phyloP scores from a whole-genome alignment of 30 jellyfish, hydroid and myxozoan species.

The Chrysaora quinquecirrha region DNA sequence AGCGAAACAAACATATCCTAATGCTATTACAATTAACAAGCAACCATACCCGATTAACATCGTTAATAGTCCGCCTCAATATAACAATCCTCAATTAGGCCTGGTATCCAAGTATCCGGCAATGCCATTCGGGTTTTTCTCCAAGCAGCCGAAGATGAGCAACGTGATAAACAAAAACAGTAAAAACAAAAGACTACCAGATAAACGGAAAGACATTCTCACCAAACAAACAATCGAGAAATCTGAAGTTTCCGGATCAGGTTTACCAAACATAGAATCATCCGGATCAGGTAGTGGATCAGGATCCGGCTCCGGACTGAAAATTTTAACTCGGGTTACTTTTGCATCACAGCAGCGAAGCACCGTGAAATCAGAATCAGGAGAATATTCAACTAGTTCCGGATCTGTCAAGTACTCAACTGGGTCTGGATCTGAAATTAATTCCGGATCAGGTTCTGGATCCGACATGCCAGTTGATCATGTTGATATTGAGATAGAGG shows the following conservation, averaged over 20 bases:
- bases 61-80: constrained; percentile 11
- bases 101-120: constrained; percentile 42
- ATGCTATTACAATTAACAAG: neutral
- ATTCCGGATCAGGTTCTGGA: neutral
- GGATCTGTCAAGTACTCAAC: constrained; percentile 5
- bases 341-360: neutral
- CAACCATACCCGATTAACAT: neutral
- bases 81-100: neutral
- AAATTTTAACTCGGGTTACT: neutral
- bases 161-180: neutral
- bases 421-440: constrained; percentile 1
- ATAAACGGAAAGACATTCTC: neutral
- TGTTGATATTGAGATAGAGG: neutral
- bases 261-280: neutral
- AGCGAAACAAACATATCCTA: neutral
- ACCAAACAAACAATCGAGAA: neutral
- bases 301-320: neutral
- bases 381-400: neutral
- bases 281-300: constrained; percentile 24
- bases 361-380: constrained; percentile 13
- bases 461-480: neutral
- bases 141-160: constrained; percentile 10
- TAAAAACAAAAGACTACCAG: neutral
- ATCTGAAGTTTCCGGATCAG: constrained; percentile 22
- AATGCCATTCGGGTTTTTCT: constrained; percentile 60